These are phyloP conservation scores for Bacillus rossius DNA, from an alignment of 1,140 invertebrate species.

Conservation along the genomic window DNA sequence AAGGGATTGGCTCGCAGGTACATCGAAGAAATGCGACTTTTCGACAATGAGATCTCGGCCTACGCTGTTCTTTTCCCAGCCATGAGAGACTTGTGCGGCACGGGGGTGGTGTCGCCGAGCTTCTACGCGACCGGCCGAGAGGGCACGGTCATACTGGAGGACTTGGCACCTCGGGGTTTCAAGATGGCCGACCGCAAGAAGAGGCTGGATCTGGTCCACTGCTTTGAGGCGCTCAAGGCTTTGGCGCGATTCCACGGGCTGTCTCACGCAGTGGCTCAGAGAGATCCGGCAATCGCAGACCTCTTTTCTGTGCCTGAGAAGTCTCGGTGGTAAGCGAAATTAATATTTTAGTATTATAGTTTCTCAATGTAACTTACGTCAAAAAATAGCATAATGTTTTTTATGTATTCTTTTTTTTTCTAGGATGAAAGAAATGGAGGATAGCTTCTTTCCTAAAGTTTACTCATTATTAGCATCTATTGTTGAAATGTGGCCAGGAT, in stretches of 20 bases:
- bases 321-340: no score
- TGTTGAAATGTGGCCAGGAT: slow-evolving; percentile 1
- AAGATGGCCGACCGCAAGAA: slow-evolving; percentile 14
- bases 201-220: slow-evolving; percentile 19
- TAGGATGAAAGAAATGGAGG: no score
- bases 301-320: not conserved
- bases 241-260: slow-evolving; percentile 20
- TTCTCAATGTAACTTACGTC: no score
- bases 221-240: slow-evolving; percentile 1
- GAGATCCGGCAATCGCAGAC: not conserved
- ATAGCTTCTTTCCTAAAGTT: not conserved
- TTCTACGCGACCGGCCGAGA: no score
- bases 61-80: not conserved
- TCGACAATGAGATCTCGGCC: not conserved
- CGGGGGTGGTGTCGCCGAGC: no score
- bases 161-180: slow-evolving; percentile 16
- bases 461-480: not conserved
- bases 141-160: slow-evolving; percentile 8
- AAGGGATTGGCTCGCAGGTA: not conserved
- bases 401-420: no score
- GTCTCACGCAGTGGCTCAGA: slow-evolving; percentile 8
- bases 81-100: not conserved
- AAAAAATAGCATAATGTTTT: no score
- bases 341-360: no score
- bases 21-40: not conserved